phyloP scores from a whole-genome alignment of 2,113 vertebrate species.

The Rostratula benghalensis region DNA sequence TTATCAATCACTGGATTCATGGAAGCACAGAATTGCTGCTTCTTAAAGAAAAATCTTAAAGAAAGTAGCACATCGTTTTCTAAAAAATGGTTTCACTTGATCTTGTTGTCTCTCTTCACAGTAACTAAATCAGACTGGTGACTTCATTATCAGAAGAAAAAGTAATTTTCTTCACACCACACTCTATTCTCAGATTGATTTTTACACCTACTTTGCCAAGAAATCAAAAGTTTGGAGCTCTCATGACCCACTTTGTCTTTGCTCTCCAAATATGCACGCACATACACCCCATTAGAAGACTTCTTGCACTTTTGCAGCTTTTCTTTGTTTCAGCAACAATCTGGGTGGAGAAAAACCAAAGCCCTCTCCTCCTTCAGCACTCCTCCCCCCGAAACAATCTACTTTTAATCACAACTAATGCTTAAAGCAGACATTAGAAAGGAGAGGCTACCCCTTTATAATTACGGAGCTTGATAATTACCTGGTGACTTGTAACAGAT shows the following conservation, averaged over 20 bases:
- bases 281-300: background rate
- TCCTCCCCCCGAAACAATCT: background rate
- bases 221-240: background rate
- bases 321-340: constrained; percentile 20
- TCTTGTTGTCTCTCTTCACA: background rate
- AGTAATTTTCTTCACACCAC: background rate
- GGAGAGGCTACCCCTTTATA: constrained; percentile 56
- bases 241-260: background rate
- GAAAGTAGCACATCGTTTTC: background rate
- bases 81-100: background rate
- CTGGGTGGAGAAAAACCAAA: background rate
- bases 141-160: background rate
- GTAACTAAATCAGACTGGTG: background rate
- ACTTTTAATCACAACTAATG: constrained; percentile 68
- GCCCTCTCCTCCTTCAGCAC: background rate
- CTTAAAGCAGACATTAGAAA: constrained; percentile 68
- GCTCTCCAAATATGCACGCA: background rate
- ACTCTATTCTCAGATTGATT: background rate
- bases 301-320: background rate
- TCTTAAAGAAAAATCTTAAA: background rate
- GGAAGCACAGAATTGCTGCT: background rate
- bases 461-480: constrained; percentile 72
- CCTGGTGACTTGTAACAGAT: constrained; percentile 68
- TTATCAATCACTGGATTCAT: background rate
- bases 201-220: background rate